Percentiles rank a stretch among this genome's conserved stretches.
These are phyloP conservation scores for Cephonodes hylas DNA, from an alignment of 2,888 invertebrate genomes.

Conservation along the genomic window DNA sequence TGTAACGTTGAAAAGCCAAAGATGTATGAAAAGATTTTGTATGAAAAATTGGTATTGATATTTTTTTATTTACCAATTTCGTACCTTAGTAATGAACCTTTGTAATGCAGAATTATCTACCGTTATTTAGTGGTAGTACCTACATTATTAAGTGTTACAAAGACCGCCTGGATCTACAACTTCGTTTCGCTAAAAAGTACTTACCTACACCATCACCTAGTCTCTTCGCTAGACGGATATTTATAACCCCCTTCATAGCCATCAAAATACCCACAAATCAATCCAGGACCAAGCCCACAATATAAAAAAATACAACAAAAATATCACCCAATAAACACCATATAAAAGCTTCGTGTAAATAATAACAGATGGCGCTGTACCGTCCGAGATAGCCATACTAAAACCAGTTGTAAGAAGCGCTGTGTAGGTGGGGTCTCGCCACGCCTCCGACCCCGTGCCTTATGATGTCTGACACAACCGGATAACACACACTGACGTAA, in stretches of 20 bases:
- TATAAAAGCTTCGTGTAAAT: background rate
- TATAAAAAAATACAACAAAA: background rate
- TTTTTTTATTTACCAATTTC: no score
- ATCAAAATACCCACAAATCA: background rate
- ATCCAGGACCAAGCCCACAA: background rate
- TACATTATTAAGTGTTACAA: no score
- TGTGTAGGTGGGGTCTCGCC: slow-evolving; percentile 34
- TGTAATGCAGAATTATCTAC: no score
- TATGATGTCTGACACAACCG: slow-evolving; percentile 6
- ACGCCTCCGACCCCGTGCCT: slow-evolving; percentile 29
- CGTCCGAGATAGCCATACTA: slow-evolving; percentile 10
- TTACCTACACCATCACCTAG: no score
- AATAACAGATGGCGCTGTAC: slow-evolving; percentile 21
- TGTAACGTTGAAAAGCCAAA: no score
- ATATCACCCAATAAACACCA: background rate
- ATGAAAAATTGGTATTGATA: no score
- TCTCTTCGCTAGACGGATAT: no score
- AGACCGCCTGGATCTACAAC: no score
- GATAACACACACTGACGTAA: background rate
- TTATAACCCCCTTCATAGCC: background rate
- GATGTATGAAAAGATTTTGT: no score
- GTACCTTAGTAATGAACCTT: no score
- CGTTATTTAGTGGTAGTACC: no score
- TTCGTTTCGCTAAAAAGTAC: no score
- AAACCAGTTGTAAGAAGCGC: slow-evolving; percentile 30